Conservation (phyloP, 2,113 vertebrate species). For the Xerus inauris region DNA sequence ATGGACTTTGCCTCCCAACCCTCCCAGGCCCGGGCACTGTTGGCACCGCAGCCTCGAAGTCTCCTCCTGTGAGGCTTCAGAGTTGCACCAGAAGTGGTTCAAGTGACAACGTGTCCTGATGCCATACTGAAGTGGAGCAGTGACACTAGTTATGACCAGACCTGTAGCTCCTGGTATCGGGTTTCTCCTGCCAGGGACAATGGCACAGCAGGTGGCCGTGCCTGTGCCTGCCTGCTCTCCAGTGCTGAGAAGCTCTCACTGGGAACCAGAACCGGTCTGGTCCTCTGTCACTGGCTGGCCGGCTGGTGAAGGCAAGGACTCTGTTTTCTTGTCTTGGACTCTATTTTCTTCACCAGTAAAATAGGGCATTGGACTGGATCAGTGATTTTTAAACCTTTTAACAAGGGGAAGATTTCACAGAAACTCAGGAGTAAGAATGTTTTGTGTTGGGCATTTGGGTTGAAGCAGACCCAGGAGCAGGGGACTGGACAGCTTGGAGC, state of each 20-base stretch:
- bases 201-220: too few relatives aligned
- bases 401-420: background rate
- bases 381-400: background rate
- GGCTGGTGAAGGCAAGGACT: background rate
- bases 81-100: background rate
- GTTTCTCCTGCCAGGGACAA: background rate
- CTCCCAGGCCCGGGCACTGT: background rate
- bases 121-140: too few relatives aligned
- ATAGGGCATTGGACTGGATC: background rate
- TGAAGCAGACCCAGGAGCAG: background rate
- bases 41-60: background rate
- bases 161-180: background rate
- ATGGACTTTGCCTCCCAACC: background rate
- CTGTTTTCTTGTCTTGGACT: background rate
- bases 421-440: background rate
- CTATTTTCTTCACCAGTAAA: background rate
- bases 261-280: background rate
- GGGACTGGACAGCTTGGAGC: background rate
- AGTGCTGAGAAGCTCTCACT: background rate
- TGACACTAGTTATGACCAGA: background rate
- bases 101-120: background rate
- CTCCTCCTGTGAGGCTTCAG: background rate
- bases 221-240: too few relatives aligned
- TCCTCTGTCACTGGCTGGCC: background rate
- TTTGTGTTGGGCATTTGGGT: background rate